Evolutionary conservation across 2,888 invertebrate genomes (phyloP).

Genomic region (Cheilosia vulpina): DNA sequence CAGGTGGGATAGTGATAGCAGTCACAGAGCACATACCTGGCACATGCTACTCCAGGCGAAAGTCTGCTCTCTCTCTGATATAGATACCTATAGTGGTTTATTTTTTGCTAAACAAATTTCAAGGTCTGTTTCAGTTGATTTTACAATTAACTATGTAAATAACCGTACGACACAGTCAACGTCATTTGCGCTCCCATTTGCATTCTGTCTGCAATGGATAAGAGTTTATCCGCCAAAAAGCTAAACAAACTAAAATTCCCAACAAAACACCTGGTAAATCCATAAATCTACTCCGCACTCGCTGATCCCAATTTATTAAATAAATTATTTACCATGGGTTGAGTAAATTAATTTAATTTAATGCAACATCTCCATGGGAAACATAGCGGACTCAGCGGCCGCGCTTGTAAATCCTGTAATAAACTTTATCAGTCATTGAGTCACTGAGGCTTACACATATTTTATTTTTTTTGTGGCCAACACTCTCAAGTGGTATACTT

Average conservation of each 20-base stretch:
- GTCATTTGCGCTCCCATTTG: slow-evolving; percentile 16
- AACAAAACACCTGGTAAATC: slow-evolving; percentile 57
- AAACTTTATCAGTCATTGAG: slow-evolving; percentile 45
- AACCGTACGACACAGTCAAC: background rate
- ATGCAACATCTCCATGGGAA: slow-evolving; percentile 50
- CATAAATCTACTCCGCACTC: slow-evolving; percentile 54
- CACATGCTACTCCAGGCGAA: no score
- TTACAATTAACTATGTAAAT: background rate
- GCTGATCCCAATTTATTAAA: slow-evolving; percentile 50
- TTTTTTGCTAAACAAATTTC: background rate
- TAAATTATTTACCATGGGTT: slow-evolving; percentile 49
- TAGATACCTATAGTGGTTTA: background rate
- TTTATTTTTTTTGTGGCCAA: slow-evolving; percentile 2
- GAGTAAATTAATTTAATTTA: slow-evolving; percentile 62
- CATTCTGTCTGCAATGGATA: slow-evolving; percentile 12
- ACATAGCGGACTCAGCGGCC: slow-evolving; percentile 31
- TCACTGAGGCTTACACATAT: background rate
- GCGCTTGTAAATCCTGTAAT: slow-evolving; percentile 46
- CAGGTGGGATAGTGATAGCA: no score
- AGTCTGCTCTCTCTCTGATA: no score
- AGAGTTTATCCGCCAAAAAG: slow-evolving; percentile 20
- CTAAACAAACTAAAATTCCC: slow-evolving; percentile 32
- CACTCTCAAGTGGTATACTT: background rate
- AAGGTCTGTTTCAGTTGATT: background rate
- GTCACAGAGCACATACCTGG: no score